Evolutionary conservation across 2,888 invertebrate species (phyloP).

Genomic region (Nephrotoma appendiculata): DNA sequence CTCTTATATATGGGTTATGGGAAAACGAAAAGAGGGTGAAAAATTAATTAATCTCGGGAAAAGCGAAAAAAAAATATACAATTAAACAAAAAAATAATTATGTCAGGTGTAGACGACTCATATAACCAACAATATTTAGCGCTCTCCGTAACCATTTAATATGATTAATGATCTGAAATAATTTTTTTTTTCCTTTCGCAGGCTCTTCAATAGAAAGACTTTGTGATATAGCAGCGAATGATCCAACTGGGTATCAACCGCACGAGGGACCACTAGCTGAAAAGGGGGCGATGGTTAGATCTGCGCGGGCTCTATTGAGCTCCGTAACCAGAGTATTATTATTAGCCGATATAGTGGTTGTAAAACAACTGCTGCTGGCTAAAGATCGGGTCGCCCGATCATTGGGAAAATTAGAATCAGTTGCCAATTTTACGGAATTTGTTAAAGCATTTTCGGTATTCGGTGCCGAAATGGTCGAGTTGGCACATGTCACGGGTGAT

Average conservation of each 20-base stretch:
- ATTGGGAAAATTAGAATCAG: slow-evolving; percentile 70
- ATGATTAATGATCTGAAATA: neutral
- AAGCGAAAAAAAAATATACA: neutral
- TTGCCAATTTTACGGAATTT: slow-evolving; percentile 90
- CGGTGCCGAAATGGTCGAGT: slow-evolving; percentile 96
- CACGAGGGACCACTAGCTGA: slow-evolving; percentile 51
- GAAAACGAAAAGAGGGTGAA: neutral
- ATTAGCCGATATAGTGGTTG: slow-evolving; percentile 93
- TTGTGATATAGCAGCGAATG: slow-evolving; percentile 52
- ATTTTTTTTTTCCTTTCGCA: slow-evolving; percentile 28
- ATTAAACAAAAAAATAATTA: neutral
- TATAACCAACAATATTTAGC: neutral
- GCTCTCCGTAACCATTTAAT: neutral
- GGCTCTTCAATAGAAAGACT: slow-evolving; percentile 85
- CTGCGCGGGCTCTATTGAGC: slow-evolving; percentile 82
- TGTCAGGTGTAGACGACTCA: neutral
- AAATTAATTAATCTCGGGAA: neutral
- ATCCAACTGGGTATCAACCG: slow-evolving; percentile 40
- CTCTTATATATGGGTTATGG: neutral
- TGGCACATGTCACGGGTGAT: slow-evolving; percentile 82
- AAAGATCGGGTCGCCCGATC: slow-evolving; percentile 89
- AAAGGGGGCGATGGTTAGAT: slow-evolving; percentile 66
- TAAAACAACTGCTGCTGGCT: slow-evolving; percentile 86
- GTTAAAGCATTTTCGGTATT: slow-evolving; percentile 98
- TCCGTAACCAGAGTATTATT: slow-evolving; percentile 92